These are phyloP conservation scores for Dicyrtomina minuta DNA, from an alignment of 2,888 invertebrate genomes.

Conservation along the genomic window DNA sequence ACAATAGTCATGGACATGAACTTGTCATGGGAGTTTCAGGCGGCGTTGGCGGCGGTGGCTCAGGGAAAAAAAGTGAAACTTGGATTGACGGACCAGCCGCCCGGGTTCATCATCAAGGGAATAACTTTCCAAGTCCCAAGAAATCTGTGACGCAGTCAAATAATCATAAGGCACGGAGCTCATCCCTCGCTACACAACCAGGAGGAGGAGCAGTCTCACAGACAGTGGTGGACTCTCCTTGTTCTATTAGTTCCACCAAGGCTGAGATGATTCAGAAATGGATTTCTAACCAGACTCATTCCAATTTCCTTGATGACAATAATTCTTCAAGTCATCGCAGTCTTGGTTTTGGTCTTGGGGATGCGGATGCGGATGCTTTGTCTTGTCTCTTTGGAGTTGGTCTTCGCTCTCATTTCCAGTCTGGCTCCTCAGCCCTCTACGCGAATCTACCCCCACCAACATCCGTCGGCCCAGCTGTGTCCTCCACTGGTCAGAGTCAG, in stretches of 20 bases:
- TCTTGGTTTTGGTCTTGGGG: no score
- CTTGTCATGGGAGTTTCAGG: no score
- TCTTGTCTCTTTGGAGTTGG: constrained; percentile 15
- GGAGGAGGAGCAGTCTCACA: constrained; percentile 2
- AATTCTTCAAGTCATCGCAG: background rate
- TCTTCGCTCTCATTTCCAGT: no score
- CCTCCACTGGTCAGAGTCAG: no score
- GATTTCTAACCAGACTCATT: constrained; percentile 52
- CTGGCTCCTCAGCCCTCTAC: no score
- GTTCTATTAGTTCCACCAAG: constrained; percentile 47
- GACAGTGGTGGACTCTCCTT: constrained; percentile 55
- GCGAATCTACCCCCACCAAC: background rate
- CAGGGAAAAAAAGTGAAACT: constrained; percentile 79
- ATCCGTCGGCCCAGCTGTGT: constrained; percentile 12
- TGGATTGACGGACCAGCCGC: constrained; percentile 96
- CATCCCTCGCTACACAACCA: no score
- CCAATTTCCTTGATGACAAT: constrained; percentile 45
- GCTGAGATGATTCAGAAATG: constrained; percentile 53
- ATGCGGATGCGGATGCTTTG: constrained; percentile 1
- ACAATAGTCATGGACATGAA: no score
- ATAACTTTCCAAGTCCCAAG: constrained; percentile 52
- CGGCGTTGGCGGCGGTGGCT: constrained; percentile 67
- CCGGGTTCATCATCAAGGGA: constrained; percentile 58
- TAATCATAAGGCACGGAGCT: no score
- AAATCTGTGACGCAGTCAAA: constrained; percentile 32